Evolutionary conservation across 1,140 invertebrate genomes (phyloP).

Genomic region (Solenopsis invicta): DNA sequence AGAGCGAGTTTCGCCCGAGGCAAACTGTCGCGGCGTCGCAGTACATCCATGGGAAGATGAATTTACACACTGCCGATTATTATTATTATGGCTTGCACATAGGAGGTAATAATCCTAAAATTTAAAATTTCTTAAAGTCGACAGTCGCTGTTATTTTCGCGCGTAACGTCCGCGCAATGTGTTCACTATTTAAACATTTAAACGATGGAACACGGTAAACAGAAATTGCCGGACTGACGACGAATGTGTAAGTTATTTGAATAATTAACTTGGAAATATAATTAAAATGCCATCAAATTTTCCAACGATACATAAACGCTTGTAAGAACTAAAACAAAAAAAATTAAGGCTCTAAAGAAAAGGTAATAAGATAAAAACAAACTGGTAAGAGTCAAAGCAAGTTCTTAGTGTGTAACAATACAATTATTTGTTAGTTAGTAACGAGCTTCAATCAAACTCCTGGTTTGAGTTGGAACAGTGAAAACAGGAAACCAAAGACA

Average conservation of each 20-base stretch:
- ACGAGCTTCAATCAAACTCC: too few species aligned
- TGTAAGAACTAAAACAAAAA: too few species aligned
- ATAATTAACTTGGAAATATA: not conserved
- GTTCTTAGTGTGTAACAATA: too few species aligned
- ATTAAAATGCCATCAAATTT: not conserved
- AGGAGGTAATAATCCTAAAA: not conserved
- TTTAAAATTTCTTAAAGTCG: not conserved
- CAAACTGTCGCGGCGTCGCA: not conserved
- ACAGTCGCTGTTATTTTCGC: not conserved
- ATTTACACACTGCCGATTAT: conserved; percentile 7
- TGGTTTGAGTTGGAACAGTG: too few species aligned
- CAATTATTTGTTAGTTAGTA: too few species aligned
- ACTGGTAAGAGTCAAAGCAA: too few species aligned
- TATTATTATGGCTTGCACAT: conserved; percentile 11
- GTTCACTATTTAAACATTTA: not conserved
- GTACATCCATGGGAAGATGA: conserved; percentile 1
- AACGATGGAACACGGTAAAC: not conserved
- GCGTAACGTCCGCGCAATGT: not conserved
- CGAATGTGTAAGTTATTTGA: not conserved
- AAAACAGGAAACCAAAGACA: too few species aligned
- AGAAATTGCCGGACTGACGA: not conserved
- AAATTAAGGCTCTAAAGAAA: too few species aligned
- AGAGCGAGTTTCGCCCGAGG: conserved; percentile 11
- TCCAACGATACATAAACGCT: not conserved
- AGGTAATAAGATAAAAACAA: too few species aligned